These are phyloP conservation scores for Monodelphis domestica DNA, from an alignment of 2,797 vertebrate genomes.

Conservation along the genomic window DNA sequence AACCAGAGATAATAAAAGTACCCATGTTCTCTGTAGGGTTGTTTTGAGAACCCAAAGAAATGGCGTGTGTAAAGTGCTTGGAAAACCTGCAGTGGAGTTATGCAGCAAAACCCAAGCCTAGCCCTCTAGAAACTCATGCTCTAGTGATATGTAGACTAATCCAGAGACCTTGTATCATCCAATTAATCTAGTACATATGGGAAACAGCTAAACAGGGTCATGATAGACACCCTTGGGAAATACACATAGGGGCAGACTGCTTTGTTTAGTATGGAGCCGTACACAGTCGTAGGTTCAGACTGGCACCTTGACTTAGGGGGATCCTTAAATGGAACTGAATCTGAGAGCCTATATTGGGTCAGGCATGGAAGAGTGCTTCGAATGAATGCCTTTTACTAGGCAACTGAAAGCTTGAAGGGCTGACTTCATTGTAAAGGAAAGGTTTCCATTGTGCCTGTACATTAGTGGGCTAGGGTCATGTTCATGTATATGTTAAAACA, in stretches of 20 bases:
- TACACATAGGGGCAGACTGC: background rate
- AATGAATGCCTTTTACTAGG: slow-evolving; percentile 34
- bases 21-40: background rate
- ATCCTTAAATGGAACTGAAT: slow-evolving; percentile 37
- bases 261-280: background rate
- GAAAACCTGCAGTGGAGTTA: background rate
- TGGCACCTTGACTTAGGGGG: slow-evolving; percentile 4
- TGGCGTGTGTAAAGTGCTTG: background rate
- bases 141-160: background rate
- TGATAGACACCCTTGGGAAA: background rate
- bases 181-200: background rate
- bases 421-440: slow-evolving; percentile 44
- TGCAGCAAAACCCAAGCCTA: slow-evolving; percentile 16
- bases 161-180: background rate
- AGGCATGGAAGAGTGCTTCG: background rate
- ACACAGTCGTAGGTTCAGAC: background rate
- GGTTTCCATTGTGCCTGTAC: background rate
- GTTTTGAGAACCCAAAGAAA: background rate
- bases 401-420: slow-evolving; percentile 41
- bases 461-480: slow-evolving; percentile 43
- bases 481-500: slow-evolving; percentile 60
- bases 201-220: background rate
- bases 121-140: slow-evolving; percentile 10
- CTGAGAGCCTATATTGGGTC: slow-evolving; percentile 4
- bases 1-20: background rate